Conservation (phyloP, 2,797 vertebrate genomes). For the Sorex maritimensis region DNA sequence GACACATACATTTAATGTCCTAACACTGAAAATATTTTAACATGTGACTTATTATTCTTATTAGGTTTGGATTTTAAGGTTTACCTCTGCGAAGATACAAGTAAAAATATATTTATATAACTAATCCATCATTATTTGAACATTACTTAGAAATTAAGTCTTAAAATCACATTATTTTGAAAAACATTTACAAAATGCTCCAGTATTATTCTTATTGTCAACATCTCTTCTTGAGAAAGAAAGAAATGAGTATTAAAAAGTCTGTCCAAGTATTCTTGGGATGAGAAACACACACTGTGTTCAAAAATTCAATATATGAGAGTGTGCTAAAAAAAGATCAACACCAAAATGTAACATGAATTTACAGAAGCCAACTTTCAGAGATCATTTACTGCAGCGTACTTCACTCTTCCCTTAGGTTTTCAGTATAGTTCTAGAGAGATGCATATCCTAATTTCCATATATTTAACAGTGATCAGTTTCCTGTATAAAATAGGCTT, state of each 20-base stretch:
- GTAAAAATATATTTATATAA: not conserved
- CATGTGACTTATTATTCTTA: constrained; percentile 58
- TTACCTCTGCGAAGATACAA: constrained; percentile 60
- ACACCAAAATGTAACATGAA: not conserved
- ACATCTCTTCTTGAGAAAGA: constrained; percentile 44
- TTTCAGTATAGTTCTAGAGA: constrained; percentile 20
- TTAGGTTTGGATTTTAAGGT: constrained; percentile 61
- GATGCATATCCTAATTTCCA: not conserved
- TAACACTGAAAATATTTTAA: constrained; percentile 55
- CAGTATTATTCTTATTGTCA: not conserved
- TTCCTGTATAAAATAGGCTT: constrained; percentile 12
- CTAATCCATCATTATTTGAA: constrained; percentile 44
- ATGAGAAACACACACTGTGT: not conserved
- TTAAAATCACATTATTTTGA: constrained; percentile 55
- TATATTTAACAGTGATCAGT: not conserved
- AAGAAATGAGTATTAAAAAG: constrained; percentile 39
- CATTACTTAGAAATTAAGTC: constrained; percentile 6
- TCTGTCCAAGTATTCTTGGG: constrained; percentile 9
- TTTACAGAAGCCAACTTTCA: not conserved
- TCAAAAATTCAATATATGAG: not conserved
- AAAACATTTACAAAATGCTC: constrained; percentile 51
- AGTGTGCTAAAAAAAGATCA: not conserved
- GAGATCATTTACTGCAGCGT: not conserved
- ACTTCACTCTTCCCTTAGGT: not conserved
- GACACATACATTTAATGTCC: constrained; percentile 65